phyloP scores from a whole-genome alignment of 2,113 vertebrate genomes.

The Sylvia atricapilla region DNA sequence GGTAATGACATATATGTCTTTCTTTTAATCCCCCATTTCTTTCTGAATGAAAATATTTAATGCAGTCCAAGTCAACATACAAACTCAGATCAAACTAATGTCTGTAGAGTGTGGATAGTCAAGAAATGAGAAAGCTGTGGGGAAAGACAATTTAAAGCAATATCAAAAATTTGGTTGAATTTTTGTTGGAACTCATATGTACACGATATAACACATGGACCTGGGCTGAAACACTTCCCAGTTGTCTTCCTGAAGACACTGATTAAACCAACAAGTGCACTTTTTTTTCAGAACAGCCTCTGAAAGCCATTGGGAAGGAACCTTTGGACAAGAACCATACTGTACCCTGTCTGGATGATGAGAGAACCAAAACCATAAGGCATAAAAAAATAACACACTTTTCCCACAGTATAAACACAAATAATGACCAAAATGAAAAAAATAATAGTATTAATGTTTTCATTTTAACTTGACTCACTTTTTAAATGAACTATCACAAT shows the following conservation, averaged over 20 bases:
- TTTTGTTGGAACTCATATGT: neutral
- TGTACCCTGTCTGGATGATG: neutral
- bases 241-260: neutral
- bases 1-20: neutral
- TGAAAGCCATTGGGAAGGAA: neutral
- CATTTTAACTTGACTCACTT: neutral
- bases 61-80: neutral
- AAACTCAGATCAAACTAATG: neutral
- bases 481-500: neutral
- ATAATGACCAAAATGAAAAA: neutral
- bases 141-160: neutral
- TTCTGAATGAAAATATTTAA: neutral
- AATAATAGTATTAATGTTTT: neutral
- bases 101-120: neutral
- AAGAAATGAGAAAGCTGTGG: neutral
- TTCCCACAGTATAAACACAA: neutral
- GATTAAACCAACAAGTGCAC: neutral
- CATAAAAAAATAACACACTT: neutral
- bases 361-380: neutral
- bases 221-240: neutral
- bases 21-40: neutral
- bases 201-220: neutral
- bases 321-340: neutral
- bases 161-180: neutral
- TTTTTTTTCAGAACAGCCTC: neutral